Evolutionary conservation across 2,888 invertebrate genomes (phyloP), one percentile per base, ranked within the genome.

Genomic region (Chymomyza caudatula): DNA sequence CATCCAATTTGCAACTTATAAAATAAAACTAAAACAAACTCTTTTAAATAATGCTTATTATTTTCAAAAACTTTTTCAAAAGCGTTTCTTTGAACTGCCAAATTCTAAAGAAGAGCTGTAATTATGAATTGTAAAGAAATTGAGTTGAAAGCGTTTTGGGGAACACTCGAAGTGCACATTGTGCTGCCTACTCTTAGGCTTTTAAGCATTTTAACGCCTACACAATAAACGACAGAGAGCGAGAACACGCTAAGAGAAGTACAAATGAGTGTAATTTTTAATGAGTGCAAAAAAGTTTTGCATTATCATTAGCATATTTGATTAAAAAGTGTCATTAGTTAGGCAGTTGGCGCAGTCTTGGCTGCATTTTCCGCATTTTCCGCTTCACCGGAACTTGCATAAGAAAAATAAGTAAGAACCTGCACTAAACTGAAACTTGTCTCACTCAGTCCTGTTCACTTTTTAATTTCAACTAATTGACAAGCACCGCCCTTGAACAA

Each of bases 281-380:
- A 82, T 75, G 75, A 55, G 63, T 51, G 47, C 64, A 71, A 59
- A 17, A 44, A 44, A 72, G 63, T 74, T 73, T 67, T 47, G 65
- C 69, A 77, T 85, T 78, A 76, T 77, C 83, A 85, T 87, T 86
- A 87, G 83, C 86, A 87, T 85, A 85, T 85, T 87, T 86, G 85
- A 86, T 86, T 85, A 86, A 86, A 86, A 80, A 87, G 74, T 78
- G 77, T 80, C 86, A 82, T 85, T 81, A 81, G 84, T 60, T 29
- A 59, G 51, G 70, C 77, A 6, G 51, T 20, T 51, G 8, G 22
- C 13, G 51, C 22, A 37, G 29, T 65, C 65, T 65, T 69, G 64
- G 51, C 77, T 67, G 76, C 78, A 51, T 66, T 51, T n/a, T 4
- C n/a, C 44, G 44, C 70, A 71, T 69, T 11, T 47, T 47, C 8